Evolutionary conservation across 2,113 vertebrate species (phyloP), one percentile per base, ranked within the genome.

Genomic region (Grammomys surdaster): DNA sequence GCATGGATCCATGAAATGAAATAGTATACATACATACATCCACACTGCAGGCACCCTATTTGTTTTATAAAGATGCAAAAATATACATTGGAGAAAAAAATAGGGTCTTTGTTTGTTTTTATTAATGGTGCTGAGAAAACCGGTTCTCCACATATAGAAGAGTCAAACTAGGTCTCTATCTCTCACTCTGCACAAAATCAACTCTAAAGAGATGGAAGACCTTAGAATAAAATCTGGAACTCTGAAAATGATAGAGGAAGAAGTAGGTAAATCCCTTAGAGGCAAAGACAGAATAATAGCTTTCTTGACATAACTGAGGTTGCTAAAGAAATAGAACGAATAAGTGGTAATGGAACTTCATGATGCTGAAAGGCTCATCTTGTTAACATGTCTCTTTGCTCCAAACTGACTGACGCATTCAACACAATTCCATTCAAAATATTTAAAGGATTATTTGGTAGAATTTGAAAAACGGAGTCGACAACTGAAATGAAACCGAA

Each of bases 391-490:
- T 73, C 40, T 69, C 22, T 89, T 93, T 19, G 72, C 31, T 36
- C 13, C 8, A 88, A 60, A 46, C 0, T 80, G 63, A 54, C 81
- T 58, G 63, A 48, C 8, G 43, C 9, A 31, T 24, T 82, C 43
- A 94, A 58, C 43, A 70, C 46, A 87, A 89, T 76, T 24, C 20
- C 24, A 65, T 63, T 86, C 31, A 56, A 89, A 92, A 86, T 91
- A 26, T 65, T 75, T n/a, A 81, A 70, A 87, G 40, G 5, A 2
- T 89, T 70, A 48, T 88, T 90, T 91, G 72, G 28, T 46, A 88
- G 67, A 88, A 81, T 46, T 73, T 73, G 28, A 82, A 90, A 82
- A 56, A 33, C 46, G 72, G 70, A 94, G 56, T 81, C 6, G 58
- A 87, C 88, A 89, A 46, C 16, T 67, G 20, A 56, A n/a, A 88